A percentile compares a stretch with the other conserved stretches of the same genome.
phyloP scores from a whole-genome alignment of 1,140 invertebrate genomes.

The Trissolcus basalis region DNA sequence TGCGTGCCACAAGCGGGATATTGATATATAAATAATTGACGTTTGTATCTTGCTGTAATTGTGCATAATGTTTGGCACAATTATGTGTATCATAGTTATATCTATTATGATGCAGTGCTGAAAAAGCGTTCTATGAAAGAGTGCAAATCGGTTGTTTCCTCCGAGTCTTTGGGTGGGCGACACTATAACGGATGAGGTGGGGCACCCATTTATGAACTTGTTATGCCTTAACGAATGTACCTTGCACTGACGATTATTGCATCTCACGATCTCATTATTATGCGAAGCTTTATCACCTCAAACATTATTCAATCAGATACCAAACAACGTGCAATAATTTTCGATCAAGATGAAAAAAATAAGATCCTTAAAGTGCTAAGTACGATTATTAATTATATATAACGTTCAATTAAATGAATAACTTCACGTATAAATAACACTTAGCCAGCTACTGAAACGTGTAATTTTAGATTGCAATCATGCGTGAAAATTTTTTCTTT shows the following conservation, averaged over 20 bases:
- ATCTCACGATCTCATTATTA: constrained; percentile 53
- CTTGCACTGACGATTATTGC: constrained; percentile 46
- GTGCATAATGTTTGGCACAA: constrained; percentile 55
- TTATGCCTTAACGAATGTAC: constrained; percentile 62
- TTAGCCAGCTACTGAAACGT: background rate
- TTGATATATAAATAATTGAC: constrained; percentile 37
- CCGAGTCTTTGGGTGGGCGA: constrained; percentile 60
- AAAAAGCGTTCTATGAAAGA: constrained; percentile 55
- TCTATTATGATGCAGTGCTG: constrained; percentile 45
- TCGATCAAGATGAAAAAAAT: constrained; percentile 6
- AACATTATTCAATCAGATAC: constrained; percentile 36
- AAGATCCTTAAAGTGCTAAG: background rate
- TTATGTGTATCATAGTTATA: constrained; percentile 29
- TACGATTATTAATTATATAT: constrained; percentile 16
- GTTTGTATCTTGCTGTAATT: constrained; percentile 56
- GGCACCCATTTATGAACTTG: constrained; percentile 69
- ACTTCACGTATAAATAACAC: background rate
- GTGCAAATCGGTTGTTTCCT: constrained; percentile 68
- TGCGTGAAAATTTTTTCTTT: no score
- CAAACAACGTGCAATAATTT: constrained; percentile 18
- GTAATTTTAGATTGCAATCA: no score
- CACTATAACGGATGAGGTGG: constrained; percentile 69
- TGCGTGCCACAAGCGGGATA: constrained; percentile 15
- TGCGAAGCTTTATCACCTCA: constrained; percentile 32
- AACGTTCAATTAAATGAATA: background rate